These are phyloP conservation scores for Diachasma alloeum DNA, from an alignment of 1,140 invertebrate species.

Conservation along the genomic window DNA sequence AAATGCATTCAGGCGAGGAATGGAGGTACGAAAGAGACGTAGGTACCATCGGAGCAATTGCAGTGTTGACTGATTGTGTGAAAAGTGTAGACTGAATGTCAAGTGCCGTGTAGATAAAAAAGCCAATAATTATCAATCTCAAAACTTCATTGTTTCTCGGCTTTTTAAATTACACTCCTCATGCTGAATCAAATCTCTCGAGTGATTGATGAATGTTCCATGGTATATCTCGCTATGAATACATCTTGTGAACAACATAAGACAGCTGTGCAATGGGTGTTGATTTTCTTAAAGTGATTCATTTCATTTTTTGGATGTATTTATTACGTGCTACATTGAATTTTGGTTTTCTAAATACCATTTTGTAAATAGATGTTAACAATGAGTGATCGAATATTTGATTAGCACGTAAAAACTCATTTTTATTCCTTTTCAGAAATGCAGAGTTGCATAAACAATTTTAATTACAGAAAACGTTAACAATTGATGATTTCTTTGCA, in stretches of 20 bases:
- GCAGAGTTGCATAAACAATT: neutral
- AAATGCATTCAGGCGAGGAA: constrained; percentile 47
- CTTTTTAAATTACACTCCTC: neutral
- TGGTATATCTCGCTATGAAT: neutral
- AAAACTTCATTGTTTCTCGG: neutral
- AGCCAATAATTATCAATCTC: neutral
- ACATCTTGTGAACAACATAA: neutral
- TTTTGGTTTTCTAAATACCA: neutral
- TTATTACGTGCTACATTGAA: neutral
- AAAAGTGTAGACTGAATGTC: constrained; percentile 47
- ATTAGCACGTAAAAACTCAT: constrained; percentile 1
- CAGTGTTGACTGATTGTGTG: constrained; percentile 56
- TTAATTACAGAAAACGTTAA: neutral
- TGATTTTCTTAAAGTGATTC: neutral
- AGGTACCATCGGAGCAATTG: constrained; percentile 53
- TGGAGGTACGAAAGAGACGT: constrained; percentile 58
- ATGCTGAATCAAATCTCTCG: neutral
- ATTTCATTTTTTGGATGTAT: neutral
- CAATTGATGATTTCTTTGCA: neutral
- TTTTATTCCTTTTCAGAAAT: neutral
- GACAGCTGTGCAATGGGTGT: neutral
- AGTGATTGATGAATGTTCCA: neutral
- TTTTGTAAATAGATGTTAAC: neutral
- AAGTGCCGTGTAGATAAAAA: neutral
- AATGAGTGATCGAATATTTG: neutral